These are phyloP conservation scores for Cheilosia impressa DNA, from an alignment of 2,888 invertebrate species.

Conservation along the genomic window DNA sequence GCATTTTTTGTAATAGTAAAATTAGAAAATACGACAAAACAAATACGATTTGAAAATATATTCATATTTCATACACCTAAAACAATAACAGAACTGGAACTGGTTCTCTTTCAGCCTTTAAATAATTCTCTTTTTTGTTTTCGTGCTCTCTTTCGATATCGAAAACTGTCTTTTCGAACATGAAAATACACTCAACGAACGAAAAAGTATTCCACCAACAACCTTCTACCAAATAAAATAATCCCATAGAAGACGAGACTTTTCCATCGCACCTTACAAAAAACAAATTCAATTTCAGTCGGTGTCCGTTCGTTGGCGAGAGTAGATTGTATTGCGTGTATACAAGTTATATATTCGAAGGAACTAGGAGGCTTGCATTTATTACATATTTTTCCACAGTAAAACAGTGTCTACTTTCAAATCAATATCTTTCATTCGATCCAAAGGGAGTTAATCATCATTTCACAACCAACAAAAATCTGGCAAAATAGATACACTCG, in stretches of 20 bases:
- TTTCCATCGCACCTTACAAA: conserved; percentile 53
- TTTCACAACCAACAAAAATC: not conserved
- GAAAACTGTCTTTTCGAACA: conserved; percentile 59
- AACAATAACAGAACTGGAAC: too few species aligned
- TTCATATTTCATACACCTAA: too few species aligned
- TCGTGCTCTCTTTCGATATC: conserved; percentile 37
- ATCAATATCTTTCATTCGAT: conserved; percentile 31
- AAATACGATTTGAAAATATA: too few species aligned
- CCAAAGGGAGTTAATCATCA: conserved; percentile 20
- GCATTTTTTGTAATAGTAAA: too few species aligned
- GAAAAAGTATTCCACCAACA: conserved; percentile 50
- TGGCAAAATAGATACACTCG: conserved; percentile 45
- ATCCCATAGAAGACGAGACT: conserved; percentile 45
- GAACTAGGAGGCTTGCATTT: conserved; percentile 18
- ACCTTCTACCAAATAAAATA: not conserved
- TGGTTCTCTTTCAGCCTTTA: too few species aligned
- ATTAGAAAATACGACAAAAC: too few species aligned
- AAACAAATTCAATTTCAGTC: conserved; percentile 68
- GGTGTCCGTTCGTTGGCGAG: conserved; percentile 75
- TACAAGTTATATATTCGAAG: conserved; percentile 3
- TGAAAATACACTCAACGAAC: conserved; percentile 54
- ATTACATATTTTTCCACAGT: not conserved
- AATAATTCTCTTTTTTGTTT: too few species aligned
- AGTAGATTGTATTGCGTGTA: conserved; percentile 57
- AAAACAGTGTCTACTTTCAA: conserved; percentile 16